A percentile compares a stretch with the other conserved stretches of the same genome.
Conservation (phyloP, 2,797 vertebrate species). For the Tenualosa ilisha region DNA sequence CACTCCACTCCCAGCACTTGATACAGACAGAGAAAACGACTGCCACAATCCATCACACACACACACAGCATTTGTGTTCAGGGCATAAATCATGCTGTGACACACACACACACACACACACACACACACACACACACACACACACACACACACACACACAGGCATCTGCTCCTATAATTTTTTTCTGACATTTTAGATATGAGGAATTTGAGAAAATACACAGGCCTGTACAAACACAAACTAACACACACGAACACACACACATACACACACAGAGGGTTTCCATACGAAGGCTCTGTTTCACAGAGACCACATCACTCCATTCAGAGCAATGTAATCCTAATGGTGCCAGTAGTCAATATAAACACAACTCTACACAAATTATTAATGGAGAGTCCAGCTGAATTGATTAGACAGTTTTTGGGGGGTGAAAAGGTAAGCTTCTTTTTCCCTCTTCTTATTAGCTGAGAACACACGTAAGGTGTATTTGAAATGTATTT, state of each 20-base stretch:
- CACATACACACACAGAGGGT: not conserved
- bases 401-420: not conserved
- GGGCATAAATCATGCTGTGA: not conserved
- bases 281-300: not conserved
- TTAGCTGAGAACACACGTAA: not conserved
- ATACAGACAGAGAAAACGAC: not conserved
- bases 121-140: not conserved
- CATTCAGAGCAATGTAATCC: not conserved
- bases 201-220: not conserved
- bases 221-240: not conserved
- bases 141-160: slow-evolving; percentile 12
- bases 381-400: not conserved
- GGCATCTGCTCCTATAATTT: no score
- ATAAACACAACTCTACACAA: not conserved
- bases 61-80: not conserved
- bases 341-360: not conserved
- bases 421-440: not conserved
- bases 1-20: not conserved
- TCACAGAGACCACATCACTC: not conserved
- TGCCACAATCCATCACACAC: not conserved
- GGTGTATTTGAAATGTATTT: not conserved
- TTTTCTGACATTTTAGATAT: no score
- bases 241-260: not conserved
- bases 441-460: no score
- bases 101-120: slow-evolving; percentile 13